Base-by-base conservation (phyloP, 2,113 vertebrate genomes). In the Tenrec ecaudatus region DNA sequence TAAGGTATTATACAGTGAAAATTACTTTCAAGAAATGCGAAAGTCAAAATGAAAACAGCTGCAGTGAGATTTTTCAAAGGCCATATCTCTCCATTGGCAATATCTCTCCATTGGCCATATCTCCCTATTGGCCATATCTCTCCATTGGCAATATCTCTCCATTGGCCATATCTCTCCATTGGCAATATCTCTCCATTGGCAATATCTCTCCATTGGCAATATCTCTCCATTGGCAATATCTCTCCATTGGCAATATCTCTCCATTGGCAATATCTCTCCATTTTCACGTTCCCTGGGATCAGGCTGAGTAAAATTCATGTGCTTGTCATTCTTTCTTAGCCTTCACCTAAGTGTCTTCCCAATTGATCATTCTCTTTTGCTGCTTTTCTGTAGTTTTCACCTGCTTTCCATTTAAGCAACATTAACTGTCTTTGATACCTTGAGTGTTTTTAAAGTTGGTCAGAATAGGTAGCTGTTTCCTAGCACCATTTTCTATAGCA, bases 371-470 rank as follows among this genome's bases (percentile, higher is more conserved):
- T 88, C 58, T 85, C 60, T 86, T 33, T 92, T 94, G 16, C 33
- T 88, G 75, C 47, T 92, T 92, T 89, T 87, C 62, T 89, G 6
- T 69, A 71, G 38, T 66, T 66, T 66, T 66, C 64, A 89, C 6
- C 31, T 84, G 12, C 60, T 91, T 95, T 96, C 91, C 60, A 82
- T 89, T 93, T n/a, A 76, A 82, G 19, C 23, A 92, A 86, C 25
- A 90, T 4, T 31, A 83, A 87, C 7, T 43, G 19, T 89, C 95
- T 68, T 96, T 95, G 94, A 89, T 62, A 90, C 87, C 93, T 25
- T 84, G 38, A 96, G 91, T 92, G 75, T 84, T 88, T 95, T 73
- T 84, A 86, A 89, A 90, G 43, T 31, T 89, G 40, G 16, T 68
- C 31, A 68, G 29, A 88, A 15, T 89, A 3, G 82, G 66, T 89